Percentiles rank a stretch among this genome's conserved stretches.
Conservation (phyloP, 2,113 vertebrate genomes). For the Upupa epops region DNA sequence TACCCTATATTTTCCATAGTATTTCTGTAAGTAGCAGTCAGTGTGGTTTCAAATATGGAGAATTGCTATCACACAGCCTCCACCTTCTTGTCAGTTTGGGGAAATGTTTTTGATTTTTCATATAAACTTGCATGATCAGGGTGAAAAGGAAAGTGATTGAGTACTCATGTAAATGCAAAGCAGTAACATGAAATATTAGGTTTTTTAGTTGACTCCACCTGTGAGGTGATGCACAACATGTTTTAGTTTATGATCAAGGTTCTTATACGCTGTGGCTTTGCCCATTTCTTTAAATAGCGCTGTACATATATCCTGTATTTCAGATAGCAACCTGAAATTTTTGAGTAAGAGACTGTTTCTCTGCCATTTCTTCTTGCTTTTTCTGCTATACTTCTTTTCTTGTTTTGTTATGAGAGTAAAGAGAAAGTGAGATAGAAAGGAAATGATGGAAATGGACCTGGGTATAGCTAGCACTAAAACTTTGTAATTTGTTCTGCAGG, state of each 20-base stretch:
- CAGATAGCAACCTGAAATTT: not conserved
- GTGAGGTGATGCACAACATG: not conserved
- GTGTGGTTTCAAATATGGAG: not conserved
- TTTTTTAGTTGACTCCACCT: not conserved
- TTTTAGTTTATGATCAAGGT: not conserved
- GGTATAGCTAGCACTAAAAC: not conserved
- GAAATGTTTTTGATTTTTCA: not conserved
- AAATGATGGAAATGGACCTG: not conserved
- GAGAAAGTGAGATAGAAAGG: not conserved
- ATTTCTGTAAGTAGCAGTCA: not conserved
- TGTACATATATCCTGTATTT: not conserved
- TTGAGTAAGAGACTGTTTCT: not conserved
- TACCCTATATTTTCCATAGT: not conserved
- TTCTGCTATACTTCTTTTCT: not conserved
- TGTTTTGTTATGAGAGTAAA: not conserved
- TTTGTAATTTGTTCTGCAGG: not conserved
- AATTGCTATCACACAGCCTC: not conserved
- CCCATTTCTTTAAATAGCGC: not conserved
- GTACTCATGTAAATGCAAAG: not conserved
- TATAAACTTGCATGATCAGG: not conserved
- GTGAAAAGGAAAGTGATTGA: not conserved
- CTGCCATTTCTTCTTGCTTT: not conserved
- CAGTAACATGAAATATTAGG: not conserved
- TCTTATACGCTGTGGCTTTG: not conserved
- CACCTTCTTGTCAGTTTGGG: not conserved